phyloP scores from a whole-genome alignment of 2,113 vertebrate species.

The Budorcas taxicolor region DNA sequence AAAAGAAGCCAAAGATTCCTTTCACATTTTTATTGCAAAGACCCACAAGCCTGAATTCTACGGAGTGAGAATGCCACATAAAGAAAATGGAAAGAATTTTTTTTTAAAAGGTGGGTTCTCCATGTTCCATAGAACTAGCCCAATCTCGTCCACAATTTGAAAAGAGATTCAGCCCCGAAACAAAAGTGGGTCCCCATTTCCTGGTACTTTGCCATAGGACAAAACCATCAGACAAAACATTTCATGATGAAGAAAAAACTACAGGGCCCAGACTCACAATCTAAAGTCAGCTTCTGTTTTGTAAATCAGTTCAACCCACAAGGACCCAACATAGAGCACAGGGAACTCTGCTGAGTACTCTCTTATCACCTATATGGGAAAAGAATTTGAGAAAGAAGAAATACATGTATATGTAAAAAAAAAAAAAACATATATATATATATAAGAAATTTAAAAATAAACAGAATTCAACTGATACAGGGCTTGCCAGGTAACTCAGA shows the following conservation, averaged over 20 bases:
- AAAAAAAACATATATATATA: no score
- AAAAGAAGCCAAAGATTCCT: neutral
- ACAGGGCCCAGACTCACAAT: neutral
- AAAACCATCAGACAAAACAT: no score
- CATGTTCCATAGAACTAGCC: neutral
- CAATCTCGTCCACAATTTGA: neutral
- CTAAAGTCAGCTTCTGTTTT: neutral
- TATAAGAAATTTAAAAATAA: neutral
- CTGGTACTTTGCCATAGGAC: accelerated
- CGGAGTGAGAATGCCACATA: neutral
- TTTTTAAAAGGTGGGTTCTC: neutral
- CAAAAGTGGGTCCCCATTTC: neutral
- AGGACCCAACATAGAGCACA: neutral
- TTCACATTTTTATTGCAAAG: neutral
- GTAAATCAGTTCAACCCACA: neutral
- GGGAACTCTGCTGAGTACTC: neutral
- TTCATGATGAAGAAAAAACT: neutral
- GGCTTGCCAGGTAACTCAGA: neutral
- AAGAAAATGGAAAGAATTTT: accelerated
- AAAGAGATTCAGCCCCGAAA: neutral
- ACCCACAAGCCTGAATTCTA: neutral
- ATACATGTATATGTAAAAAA: neutral
- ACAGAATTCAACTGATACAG: neutral
- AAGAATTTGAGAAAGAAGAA: neutral
- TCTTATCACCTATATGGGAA: neutral